Evolutionary conservation across 92 coral and sea anemone genomes (phyloP).

Genomic region (Nematostella vectensis): DNA sequence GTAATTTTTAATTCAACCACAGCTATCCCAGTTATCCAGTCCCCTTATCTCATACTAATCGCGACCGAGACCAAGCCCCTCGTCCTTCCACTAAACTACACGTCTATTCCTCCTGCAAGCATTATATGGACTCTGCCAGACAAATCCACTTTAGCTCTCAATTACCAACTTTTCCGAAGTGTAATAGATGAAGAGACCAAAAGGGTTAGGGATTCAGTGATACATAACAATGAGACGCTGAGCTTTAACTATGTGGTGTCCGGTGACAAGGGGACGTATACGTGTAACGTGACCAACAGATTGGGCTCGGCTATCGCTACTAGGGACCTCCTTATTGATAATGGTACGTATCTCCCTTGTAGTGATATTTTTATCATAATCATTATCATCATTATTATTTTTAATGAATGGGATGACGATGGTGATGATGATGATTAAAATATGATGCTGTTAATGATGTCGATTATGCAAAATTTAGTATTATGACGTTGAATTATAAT

Average conservation of each 20-base stretch:
- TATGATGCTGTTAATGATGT: no score
- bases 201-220: background rate
- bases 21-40: background rate
- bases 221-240: constrained; percentile 16
- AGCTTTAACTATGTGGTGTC: constrained; percentile 5
- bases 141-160: background rate
- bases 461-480: no score
- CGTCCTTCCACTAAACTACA: constrained; percentile 20
- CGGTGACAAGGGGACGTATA: constrained; percentile 4
- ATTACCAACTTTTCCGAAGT: background rate
- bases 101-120: constrained; percentile 16
- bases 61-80: background rate
- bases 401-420: no score
- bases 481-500: no score
- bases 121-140: constrained; percentile 22
- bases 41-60: background rate
- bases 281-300: constrained; percentile 4
- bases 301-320: constrained; percentile 11
- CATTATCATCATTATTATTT: no score
- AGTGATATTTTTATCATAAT: no score
- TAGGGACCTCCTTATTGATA: background rate
- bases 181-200: background rate
- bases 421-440: no score
- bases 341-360: no score
- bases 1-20: background rate